Percentiles rank a stretch among this genome's conserved stretches.
phyloP scores from a whole-genome alignment of 37 sponge, comb jelly and placozoan genomes.

The Ianthella basta region DNA sequence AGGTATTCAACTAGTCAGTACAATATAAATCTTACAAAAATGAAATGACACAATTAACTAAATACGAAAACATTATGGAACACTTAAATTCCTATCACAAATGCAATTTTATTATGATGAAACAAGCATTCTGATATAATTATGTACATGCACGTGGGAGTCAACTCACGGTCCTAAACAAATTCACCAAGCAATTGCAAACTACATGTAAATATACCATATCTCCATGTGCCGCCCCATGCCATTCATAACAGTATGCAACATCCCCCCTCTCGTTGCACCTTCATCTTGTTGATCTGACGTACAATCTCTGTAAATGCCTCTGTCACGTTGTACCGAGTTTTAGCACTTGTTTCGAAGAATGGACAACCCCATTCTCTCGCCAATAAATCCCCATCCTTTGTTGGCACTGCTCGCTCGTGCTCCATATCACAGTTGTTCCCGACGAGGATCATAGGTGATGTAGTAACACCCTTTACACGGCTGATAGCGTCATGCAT shows the following conservation, averaged over 20 bases:
- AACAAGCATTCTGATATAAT: too few relatives aligned
- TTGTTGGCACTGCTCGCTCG: constrained; percentile 71
- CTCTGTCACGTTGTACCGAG: constrained; percentile 73
- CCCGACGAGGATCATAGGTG: constrained; percentile 88
- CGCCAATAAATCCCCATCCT: constrained; percentile 80
- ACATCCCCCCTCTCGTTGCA: constrained; percentile 35
- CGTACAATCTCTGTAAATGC: constrained; percentile 85
- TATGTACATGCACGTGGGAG: too few relatives aligned
- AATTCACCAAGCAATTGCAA: too few relatives aligned
- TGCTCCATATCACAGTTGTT: constrained; percentile 94
- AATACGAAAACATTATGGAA: too few relatives aligned
- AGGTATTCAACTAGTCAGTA: too few relatives aligned
- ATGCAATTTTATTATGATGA: too few relatives aligned
- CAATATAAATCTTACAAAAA: too few relatives aligned
- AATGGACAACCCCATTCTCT: constrained; percentile 90
- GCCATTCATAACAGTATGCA: constrained; percentile 31
- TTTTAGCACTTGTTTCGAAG: constrained; percentile 90
- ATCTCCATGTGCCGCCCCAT: too few relatives aligned
- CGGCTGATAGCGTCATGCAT: constrained; percentile 85
- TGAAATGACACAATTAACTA: too few relatives aligned
- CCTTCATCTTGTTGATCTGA: constrained; percentile 57
- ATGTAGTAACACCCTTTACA: constrained; percentile 69
- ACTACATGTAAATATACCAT: too few relatives aligned
- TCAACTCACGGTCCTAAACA: too few relatives aligned
- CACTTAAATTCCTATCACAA: too few relatives aligned